phyloP scores from a whole-genome alignment of 2,113 vertebrate species.

The Oreochromis niloticus region DNA sequence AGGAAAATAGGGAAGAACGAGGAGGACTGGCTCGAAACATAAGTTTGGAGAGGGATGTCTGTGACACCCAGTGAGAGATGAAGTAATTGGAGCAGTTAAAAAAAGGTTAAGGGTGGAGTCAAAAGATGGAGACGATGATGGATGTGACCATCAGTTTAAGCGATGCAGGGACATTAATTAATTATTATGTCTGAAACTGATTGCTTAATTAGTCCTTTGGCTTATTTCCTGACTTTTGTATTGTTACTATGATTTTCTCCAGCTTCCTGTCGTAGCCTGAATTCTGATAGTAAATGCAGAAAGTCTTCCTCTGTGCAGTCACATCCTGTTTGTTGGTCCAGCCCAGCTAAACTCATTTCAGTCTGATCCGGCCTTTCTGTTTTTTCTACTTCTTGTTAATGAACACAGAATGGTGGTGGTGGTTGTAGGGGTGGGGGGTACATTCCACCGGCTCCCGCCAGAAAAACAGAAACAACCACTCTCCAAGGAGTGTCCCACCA shows the following conservation, averaged over 20 bases:
- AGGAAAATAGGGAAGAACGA: not conserved
- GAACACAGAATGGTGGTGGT: not conserved
- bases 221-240: not conserved
- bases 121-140: not conserved
- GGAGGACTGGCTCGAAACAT: not conserved
- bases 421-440: not conserved
- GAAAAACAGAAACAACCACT: conserved; percentile 41
- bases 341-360: not conserved
- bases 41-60: not conserved
- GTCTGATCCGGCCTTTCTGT: not conserved
- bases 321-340: conserved; percentile 33
- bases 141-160: not conserved
- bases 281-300: not conserved
- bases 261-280: not conserved
- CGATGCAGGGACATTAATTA: not conserved
- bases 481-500: not conserved
- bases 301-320: not conserved
- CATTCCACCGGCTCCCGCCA: conserved; percentile 23
- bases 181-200: not conserved
- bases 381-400: conserved; percentile 1
- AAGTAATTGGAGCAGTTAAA: not conserved
- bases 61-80: not conserved
- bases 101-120: not conserved
- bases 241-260: not conserved
- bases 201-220: not conserved